Base-by-base conservation (phyloP, 2,888 invertebrate species). In the Coenonympha glycerion region DNA sequence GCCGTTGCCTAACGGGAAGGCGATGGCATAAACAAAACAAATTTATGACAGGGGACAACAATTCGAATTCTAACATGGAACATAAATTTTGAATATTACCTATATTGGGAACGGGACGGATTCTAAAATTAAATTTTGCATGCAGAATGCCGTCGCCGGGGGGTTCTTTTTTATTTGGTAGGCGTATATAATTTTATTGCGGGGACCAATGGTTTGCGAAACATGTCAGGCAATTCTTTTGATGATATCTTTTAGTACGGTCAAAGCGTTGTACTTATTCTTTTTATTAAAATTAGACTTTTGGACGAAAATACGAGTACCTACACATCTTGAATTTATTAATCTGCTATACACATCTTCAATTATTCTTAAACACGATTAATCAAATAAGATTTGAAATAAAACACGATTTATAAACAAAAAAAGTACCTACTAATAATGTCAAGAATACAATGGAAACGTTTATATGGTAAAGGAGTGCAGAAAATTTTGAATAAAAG, bases 181-280 rank as follows among this genome's bases (percentile, higher is more conserved):
- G 87, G 87, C 87, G 87, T 87, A 83, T 84, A 87, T 86, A 87
- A 87, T 87, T 87, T 86, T 86, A 86, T 83, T 79, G 79, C 79
- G 63, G 73, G 76, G 85, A 76, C 86, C 85, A 83, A 83, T 80
- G 86, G 82, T 77, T 84, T 70, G 82, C 76, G 71, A 79, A 80
- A 82, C 79, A 79, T 73, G 73, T 69, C 68, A 65, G 67, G 71
- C 68, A 76, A 79, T 73, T 61, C 67, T 66, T 74, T 69, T 70
- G 70, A 76, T 49, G 37, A 47, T 30, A 11, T 30, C 41, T 30
- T 30, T 41, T 41, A 30, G 18, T 39, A 15, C 39, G 22, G 28
- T 11, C 30, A 11, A 16, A 16, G 40, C n/a, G 16, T 39, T 24
- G 15, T n/a, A n/a, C n/a, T 26, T 41, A 19, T 13, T 8, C 13